Percentiles rank a stretch among this genome's conserved stretches.
phyloP scores from a whole-genome alignment of 1,140 invertebrate genomes.

The Periplaneta americana region DNA sequence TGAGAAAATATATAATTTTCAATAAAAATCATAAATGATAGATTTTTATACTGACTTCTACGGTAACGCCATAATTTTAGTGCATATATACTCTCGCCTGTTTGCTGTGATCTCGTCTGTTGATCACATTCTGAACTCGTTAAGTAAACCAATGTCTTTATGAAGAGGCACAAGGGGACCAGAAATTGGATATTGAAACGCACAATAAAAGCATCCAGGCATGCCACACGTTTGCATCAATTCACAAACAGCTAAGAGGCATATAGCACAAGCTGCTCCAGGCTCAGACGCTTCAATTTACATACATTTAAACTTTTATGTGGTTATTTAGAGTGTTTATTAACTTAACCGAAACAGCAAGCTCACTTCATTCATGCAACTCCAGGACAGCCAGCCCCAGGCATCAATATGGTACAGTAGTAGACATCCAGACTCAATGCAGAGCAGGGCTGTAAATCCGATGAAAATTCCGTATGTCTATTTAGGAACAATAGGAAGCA shows the following conservation, averaged over 20 bases:
- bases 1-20: too few relatives aligned
- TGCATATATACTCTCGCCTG: too few relatives aligned
- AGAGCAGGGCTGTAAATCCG: neutral
- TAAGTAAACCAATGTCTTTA: neutral
- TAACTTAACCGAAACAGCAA: neutral
- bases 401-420: neutral
- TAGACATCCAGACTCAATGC: too few relatives aligned
- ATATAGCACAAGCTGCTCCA: neutral
- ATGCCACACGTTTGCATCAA: neutral
- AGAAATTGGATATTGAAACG: neutral
- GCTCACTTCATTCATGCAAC: neutral
- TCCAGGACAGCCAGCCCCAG: neutral
- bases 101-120: neutral
- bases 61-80: too few relatives aligned
- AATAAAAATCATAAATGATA: too few relatives aligned
- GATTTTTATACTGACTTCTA: too few relatives aligned
- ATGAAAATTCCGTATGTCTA: neutral
- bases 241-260: neutral
- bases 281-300: neutral
- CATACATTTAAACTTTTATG: neutral
- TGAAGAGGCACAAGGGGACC: neutral
- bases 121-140: neutral
- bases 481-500: too few relatives aligned
- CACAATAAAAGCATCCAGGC: neutral
- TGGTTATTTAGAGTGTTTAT: neutral